A percentile compares a stretch with the other conserved stretches of the same genome.
Evolutionary conservation across 2,797 vertebrate species (phyloP).

Genomic region (Argentina silus): DNA sequence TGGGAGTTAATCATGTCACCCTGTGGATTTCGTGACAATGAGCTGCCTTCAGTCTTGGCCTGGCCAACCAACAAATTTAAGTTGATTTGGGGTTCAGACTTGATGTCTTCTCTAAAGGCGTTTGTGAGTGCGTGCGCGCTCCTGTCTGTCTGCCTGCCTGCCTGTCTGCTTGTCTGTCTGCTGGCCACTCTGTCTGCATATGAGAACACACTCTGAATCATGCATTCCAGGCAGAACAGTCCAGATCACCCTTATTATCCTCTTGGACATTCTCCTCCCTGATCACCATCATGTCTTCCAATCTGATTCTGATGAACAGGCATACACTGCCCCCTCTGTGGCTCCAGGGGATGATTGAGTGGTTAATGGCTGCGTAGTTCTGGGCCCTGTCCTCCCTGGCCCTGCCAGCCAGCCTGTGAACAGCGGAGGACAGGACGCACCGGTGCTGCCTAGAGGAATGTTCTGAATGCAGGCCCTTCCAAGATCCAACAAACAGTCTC

Average conservation of each 20-base stretch:
- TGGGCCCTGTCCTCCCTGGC: constrained; percentile 31
- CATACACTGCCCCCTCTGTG: constrained; percentile 64
- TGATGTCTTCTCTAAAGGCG: constrained; percentile 12
- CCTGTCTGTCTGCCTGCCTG: too few species aligned
- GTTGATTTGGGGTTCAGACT: constrained; percentile 48
- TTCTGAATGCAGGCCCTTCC: constrained; percentile 24
- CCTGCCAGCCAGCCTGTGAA: constrained; percentile 45
- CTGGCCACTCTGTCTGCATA: neutral
- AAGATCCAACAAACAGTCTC: constrained; percentile 26
- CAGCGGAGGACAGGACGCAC: constrained; percentile 55
- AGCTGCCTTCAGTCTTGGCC: constrained; percentile 20
- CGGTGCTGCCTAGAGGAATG: constrained; percentile 48
- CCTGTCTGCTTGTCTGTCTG: too few species aligned
- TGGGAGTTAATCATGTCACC: constrained; percentile 29
- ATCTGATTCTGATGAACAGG: constrained; percentile 6
- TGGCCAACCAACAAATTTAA: constrained; percentile 33
- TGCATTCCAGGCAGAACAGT: constrained; percentile 27
- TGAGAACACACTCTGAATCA: constrained; percentile 43
- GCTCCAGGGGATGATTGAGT: constrained; percentile 46
- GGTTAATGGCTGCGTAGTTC: constrained; percentile 63
- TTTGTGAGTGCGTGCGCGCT: constrained; percentile 30
- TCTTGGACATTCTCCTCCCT: neutral
- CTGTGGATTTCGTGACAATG: constrained; percentile 22
- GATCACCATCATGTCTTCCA: neutral
- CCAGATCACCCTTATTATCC: too few species aligned